phyloP scores from a whole-genome alignment of 2,888 invertebrate genomes.

The Baronia brevicornis region DNA sequence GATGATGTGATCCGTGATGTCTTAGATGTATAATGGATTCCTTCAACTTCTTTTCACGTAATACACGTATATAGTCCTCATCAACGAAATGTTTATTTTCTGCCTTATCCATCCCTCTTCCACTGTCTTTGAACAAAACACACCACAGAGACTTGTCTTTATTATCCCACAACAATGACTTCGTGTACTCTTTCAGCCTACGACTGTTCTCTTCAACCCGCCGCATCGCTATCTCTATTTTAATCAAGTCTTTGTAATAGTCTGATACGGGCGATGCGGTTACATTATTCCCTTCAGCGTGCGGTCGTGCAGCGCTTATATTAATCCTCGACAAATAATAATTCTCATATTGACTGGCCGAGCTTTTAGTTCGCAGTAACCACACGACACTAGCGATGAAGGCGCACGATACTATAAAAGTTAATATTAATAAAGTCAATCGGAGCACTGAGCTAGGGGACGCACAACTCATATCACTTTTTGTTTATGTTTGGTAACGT shows the following conservation, averaged over 20 bases:
- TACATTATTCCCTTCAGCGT: constrained; percentile 46
- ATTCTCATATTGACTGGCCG: constrained; percentile 65
- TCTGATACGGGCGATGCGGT: constrained; percentile 49
- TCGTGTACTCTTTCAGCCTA: constrained; percentile 67
- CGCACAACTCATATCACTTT: constrained; percentile 74
- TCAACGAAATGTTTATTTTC: constrained; percentile 46
- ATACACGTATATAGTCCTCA: constrained; percentile 53
- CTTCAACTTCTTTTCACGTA: constrained; percentile 61
- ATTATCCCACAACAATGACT: constrained; percentile 68
- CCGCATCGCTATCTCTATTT: constrained; percentile 71
- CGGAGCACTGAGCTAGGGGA: constrained; percentile 59
- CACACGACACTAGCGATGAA: constrained; percentile 68
- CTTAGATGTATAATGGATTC: constrained; percentile 62
- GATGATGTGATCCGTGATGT: constrained; percentile 61
- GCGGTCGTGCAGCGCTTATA: constrained; percentile 54
- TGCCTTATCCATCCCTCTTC: constrained; percentile 38
- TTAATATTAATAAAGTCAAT: constrained; percentile 64
- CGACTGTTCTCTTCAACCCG: constrained; percentile 70
- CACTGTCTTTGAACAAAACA: constrained; percentile 69
- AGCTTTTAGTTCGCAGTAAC: constrained; percentile 56
- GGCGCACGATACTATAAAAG: constrained; percentile 62
- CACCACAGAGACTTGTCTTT: constrained; percentile 71
- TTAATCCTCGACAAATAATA: constrained; percentile 75
- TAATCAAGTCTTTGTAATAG: constrained; percentile 71
- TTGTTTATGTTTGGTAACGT: constrained; percentile 63